These are phyloP conservation scores for Hycleus phaleratus DNA, from an alignment of 1,140 invertebrate species.

Conservation along the genomic window DNA sequence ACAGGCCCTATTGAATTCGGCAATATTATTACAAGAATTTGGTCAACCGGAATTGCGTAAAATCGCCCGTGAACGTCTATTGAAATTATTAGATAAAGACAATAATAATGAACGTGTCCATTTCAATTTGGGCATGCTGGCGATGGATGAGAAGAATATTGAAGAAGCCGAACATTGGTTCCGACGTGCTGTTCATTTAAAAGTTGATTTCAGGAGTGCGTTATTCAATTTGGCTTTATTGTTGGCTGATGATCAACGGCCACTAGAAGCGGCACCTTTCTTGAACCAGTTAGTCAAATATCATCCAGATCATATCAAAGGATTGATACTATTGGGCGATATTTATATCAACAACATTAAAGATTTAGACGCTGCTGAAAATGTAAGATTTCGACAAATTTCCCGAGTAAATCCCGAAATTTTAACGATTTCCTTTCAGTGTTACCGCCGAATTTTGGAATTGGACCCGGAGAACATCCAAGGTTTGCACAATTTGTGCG, in stretches of 20 bases:
- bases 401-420: background rate
- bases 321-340: slow-evolving; percentile 87
- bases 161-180: slow-evolving; percentile 86
- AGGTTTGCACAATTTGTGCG: slow-evolving; percentile 92
- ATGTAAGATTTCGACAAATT: slow-evolving; percentile 48
- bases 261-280: slow-evolving; percentile 86
- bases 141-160: slow-evolving; percentile 88
- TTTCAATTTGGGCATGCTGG: slow-evolving; percentile 88
- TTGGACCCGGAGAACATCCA: slow-evolving; percentile 88
- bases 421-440: slow-evolving; percentile 49
- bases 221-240: slow-evolving; percentile 91
- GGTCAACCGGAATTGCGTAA: slow-evolving; percentile 70
- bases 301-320: slow-evolving; percentile 92
- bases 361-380: slow-evolving; percentile 86
- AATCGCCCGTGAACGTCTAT: slow-evolving; percentile 67
- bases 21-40: slow-evolving; percentile 85
- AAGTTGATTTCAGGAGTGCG: slow-evolving; percentile 82
- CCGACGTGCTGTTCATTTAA: slow-evolving; percentile 73
- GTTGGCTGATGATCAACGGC: slow-evolving; percentile 77
- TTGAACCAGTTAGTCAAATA: slow-evolving; percentile 84
- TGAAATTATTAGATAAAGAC: slow-evolving; percentile 74
- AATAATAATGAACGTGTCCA: slow-evolving; percentile 79
- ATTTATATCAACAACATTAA: slow-evolving; percentile 96
- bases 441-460: slow-evolving; percentile 80
- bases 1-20: slow-evolving; percentile 90